Base-by-base conservation (phyloP, 2,888 invertebrate genomes). In the Leptopilina myrica region DNA sequence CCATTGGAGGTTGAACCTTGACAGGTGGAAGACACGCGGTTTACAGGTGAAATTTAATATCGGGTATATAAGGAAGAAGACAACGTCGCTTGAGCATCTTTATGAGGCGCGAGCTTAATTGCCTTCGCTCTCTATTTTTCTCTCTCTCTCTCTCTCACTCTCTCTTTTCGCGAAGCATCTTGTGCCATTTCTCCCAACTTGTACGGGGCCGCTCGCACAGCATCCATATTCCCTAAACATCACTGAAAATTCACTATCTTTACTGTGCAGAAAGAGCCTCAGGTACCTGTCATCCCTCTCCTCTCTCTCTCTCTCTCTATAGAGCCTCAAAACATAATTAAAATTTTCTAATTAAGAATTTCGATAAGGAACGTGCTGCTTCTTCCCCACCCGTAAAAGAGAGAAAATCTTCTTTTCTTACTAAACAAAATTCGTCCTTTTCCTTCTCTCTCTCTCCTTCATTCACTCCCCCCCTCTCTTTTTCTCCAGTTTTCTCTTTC, bases 301-400 rank as follows among this genome's bases (percentile, higher is more conserved):
- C 33, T 76, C 46, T 64, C 66, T 20, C 64, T 66, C 82, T 84
- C 73, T 79, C 69, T 78, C 77, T 79, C 79, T 66, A 66, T 65
- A 59, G 77, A 85, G 85, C 86, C 88, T 88, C 89, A 85, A 90
- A 90, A 90, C 90, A 91, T 91, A 91, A 91, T 91, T 91, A 91
- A 91, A 91, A 91, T 91, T 91, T 91, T 90, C 90, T 91, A 91
- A 91, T 91, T 91, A 91, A 91, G 91, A 91, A 91, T 91, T 91
- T 90, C 89, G 90, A 91, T 90, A 90, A 91, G 89, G 87, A 85
- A 87, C 62, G 85, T 81, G 75, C 46, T 81, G 75, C 46, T 69
- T 66, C 75, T 82, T 33, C 62, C 5, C 46, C 46, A 49, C 3
- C 62, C 59, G 75, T 33, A 83, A 80, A 81, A 78, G 62, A 77